phyloP scores from a whole-genome alignment of 2,797 vertebrate species.

The Muscicapa striata region DNA sequence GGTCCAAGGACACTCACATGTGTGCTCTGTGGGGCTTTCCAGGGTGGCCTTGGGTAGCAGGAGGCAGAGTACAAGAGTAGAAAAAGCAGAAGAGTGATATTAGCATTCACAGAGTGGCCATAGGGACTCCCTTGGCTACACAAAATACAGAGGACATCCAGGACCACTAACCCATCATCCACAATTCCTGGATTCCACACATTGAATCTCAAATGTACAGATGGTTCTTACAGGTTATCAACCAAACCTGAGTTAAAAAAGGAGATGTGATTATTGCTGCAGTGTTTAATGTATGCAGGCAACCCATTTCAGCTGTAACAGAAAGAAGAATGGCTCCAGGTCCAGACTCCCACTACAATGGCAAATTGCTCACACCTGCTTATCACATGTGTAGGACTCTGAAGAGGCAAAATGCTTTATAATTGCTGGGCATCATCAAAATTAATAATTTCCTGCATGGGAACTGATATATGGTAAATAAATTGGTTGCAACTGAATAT shows the following conservation, averaged over 20 bases:
- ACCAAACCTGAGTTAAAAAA: not conserved
- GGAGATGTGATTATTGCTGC: not conserved
- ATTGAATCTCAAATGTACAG: not conserved
- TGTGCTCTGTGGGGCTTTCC: not conserved
- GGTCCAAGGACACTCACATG: not conserved
- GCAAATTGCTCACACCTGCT: constrained; percentile 57
- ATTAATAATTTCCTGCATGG: constrained; percentile 46
- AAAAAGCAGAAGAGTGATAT: not conserved
- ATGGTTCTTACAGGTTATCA: not conserved
- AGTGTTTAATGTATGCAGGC: constrained; percentile 12
- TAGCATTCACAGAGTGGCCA: not conserved
- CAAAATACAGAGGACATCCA: not conserved
- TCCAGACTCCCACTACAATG: not conserved
- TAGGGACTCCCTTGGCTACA: not conserved
- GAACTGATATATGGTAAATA: constrained; percentile 42
- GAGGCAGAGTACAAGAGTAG: not conserved
- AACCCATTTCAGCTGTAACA: constrained; percentile 10
- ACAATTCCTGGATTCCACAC: not conserved
- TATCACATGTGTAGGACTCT: constrained; percentile 5
- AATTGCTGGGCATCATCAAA: constrained; percentile 37
- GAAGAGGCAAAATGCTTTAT: constrained; percentile 10
- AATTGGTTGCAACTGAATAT: constrained; percentile 47
- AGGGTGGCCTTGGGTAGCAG: not conserved
- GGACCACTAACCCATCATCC: not conserved
- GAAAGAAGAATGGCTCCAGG: constrained; percentile 44